These are phyloP conservation scores for Cyclura pinguis DNA, from an alignment of 2,797 vertebrate genomes.

Conservation along the genomic window DNA sequence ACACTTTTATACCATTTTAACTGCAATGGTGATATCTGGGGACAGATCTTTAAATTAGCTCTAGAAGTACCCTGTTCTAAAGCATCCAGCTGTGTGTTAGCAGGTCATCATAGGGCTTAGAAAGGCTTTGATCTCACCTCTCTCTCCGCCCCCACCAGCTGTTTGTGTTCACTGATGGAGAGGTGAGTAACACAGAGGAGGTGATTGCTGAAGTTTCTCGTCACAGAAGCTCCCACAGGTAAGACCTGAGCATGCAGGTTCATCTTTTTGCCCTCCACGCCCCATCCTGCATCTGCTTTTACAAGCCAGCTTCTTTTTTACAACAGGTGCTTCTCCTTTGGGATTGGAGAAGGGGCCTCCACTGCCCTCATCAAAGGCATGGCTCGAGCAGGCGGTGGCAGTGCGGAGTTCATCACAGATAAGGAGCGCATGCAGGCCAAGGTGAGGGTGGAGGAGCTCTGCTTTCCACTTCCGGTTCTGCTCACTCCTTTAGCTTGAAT, in stretches of 20 bases:
- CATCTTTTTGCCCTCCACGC: conserved; percentile 3
- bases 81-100: neutral
- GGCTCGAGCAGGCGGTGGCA: conserved; percentile 83
- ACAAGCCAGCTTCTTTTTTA: no score
- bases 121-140: neutral
- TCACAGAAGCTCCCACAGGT: conserved; percentile 38
- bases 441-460: conserved; percentile 71
- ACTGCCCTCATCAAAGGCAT: conserved; percentile 86
- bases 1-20: no score
- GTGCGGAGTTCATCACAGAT: conserved; percentile 86
- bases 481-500: neutral
- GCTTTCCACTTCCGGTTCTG: neutral
- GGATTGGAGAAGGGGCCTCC: conserved; percentile 89
- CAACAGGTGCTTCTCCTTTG: conserved; percentile 89
- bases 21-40: no score
- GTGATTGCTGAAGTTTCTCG: conserved; percentile 47
- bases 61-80: neutral
- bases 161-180: conserved; percentile 60
- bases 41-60: neutral
- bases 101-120: neutral
- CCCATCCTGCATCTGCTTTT: neutral
- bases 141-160: conserved; percentile 33
- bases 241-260: neutral
- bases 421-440: conserved; percentile 87
- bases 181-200: conserved; percentile 41